A percentile compares a stretch with the other conserved stretches of the same genome.
These are phyloP conservation scores for Trimorus sp. DNA, from an alignment of 2,888 invertebrate species.

Conservation along the genomic window DNA sequence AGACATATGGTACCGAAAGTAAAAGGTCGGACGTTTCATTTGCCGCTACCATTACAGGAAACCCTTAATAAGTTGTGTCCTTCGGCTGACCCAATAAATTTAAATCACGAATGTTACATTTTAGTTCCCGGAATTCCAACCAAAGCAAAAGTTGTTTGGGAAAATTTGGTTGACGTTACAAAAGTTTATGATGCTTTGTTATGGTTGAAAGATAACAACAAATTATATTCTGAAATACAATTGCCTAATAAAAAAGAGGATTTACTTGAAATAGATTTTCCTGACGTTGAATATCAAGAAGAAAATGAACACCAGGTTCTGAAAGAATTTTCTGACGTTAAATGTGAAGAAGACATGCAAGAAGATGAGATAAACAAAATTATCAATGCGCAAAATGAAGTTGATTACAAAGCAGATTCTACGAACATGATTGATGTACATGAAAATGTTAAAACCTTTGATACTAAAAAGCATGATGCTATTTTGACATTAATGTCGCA, in stretches of 20 bases:
- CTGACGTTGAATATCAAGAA: conserved; percentile 25
- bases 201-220: conserved; percentile 4
- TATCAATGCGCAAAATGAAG: background rate
- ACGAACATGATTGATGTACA: too few relatives aligned
- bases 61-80: conserved; percentile 7
- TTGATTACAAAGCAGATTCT: too few relatives aligned
- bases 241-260: background rate
- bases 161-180: conserved; percentile 1
- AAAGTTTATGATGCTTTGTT: conserved; percentile 2
- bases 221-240: background rate
- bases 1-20: background rate
- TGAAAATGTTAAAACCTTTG: background rate
- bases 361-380: background rate
- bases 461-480: conserved; percentile 5
- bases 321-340: conserved; percentile 7
- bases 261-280: conserved; percentile 3
- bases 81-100: background rate
- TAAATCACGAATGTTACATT: conserved; percentile 7
- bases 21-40: background rate
- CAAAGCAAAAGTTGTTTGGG: background rate
- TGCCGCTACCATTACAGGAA: conserved; percentile 3
- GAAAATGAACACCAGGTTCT: background rate
- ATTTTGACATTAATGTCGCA: conserved; percentile 39
- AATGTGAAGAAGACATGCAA: conserved; percentile 11
- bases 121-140: conserved; percentile 3